Percentiles rank a stretch among this genome's conserved stretches.
phyloP scores from a whole-genome alignment of 30 jellyfish, hydroid and myxozoan genomes.

The Cassiopea xamachana region DNA sequence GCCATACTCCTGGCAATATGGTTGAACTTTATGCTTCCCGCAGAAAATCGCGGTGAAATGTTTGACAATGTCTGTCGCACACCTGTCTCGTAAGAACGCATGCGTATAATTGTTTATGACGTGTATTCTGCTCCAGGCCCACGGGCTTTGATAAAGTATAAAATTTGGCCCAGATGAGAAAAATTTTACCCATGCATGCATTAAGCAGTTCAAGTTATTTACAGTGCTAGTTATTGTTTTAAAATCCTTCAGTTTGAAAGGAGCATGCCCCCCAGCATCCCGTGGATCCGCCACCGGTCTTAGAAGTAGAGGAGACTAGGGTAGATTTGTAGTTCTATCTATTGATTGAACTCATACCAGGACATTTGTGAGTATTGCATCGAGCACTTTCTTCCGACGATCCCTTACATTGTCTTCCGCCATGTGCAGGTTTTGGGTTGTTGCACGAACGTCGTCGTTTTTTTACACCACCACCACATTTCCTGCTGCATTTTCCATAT shows the following conservation, averaged over 20 bases:
- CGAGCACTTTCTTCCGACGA: slow-evolving; percentile 1
- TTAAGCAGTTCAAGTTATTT: neutral
- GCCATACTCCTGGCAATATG: no score
- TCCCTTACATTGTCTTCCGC: slow-evolving; percentile 38
- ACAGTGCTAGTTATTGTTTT: neutral
- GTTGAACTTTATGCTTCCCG: no score
- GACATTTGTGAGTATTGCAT: slow-evolving; percentile 42
- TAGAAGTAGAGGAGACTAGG: neutral
- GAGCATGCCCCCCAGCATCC: neutral
- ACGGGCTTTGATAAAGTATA: no score
- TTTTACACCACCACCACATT: slow-evolving; percentile 47
- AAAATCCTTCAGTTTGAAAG: neutral
- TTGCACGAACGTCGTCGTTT: slow-evolving; percentile 16
- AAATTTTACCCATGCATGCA: neutral
- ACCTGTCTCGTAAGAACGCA: no score
- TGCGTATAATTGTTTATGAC: no score
- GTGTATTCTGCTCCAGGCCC: no score
- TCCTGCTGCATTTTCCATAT: slow-evolving; percentile 34
- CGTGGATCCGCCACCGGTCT: neutral
- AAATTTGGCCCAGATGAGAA: neutral
- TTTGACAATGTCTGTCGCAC: no score
- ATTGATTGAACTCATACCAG: neutral
- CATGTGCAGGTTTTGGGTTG: slow-evolving; percentile 44
- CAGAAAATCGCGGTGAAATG: no score
- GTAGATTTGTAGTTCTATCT: neutral